Percentiles rank a stretch among this genome's conserved stretches.
Evolutionary conservation across 2,113 vertebrate species (phyloP).

Genomic region (Lepisosteus osseus): DNA sequence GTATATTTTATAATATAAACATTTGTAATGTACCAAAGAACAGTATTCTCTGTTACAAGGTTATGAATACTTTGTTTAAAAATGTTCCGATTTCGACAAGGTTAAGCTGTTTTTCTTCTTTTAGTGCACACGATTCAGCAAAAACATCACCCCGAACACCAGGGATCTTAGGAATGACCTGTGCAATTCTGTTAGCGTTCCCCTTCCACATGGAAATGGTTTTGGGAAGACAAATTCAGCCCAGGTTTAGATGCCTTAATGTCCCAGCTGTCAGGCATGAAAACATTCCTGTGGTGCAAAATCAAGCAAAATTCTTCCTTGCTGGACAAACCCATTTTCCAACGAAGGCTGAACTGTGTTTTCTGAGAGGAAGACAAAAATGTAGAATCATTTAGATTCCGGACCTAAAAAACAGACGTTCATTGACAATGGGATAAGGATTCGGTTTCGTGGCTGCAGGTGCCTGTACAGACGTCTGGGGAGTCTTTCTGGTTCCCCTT

Average conservation of each 20-base stretch:
- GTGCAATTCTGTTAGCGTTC: neutral
- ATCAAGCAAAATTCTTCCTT: neutral
- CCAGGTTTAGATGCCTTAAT: neutral
- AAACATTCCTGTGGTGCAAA: neutral
- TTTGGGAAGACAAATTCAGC: neutral
- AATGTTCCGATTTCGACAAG: neutral
- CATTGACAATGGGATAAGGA: constrained; percentile 34
- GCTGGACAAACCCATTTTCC: constrained; percentile 9
- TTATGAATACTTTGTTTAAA: neutral
- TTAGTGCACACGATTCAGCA: neutral
- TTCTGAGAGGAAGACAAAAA: constrained; percentile 17
- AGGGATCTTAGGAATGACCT: neutral
- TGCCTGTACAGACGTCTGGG: constrained; percentile 27
- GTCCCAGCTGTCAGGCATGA: neutral
- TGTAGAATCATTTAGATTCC: constrained; percentile 15
- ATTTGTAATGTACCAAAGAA: no score
- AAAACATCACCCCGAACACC: neutral
- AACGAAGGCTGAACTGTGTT: constrained; percentile 18
- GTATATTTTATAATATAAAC: no score
- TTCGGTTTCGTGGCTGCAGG: constrained; percentile 42
- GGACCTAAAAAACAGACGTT: constrained; percentile 33
- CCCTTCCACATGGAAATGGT: constrained; percentile 12
- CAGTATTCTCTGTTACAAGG: neutral
- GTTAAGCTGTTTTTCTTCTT: no score
- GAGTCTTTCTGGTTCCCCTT: constrained; percentile 22